Evolutionary conservation across 2,113 vertebrate genomes (phyloP).

Genomic region (Delphinapterus leucas): DNA sequence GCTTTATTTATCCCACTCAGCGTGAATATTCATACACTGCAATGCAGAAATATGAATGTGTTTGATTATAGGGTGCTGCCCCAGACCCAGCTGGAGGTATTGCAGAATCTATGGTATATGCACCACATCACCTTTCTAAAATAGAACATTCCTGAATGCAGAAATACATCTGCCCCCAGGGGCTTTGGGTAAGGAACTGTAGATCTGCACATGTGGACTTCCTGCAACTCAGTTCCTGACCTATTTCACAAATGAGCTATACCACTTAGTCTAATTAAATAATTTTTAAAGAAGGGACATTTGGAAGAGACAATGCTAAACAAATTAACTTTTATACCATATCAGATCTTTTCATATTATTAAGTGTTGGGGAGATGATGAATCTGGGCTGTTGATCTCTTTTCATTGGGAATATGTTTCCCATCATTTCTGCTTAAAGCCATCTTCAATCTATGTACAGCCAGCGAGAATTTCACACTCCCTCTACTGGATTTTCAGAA

Average conservation of each 20-base stretch:
- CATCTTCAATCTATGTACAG: not conserved
- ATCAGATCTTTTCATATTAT: not conserved
- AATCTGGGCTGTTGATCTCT: not conserved
- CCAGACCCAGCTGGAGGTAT: conserved; percentile 51
- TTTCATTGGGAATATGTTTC: not conserved
- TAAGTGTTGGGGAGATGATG: conserved; percentile 7
- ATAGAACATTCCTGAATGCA: conserved; percentile 25
- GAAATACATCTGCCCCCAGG: not conserved
- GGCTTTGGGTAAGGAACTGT: not conserved
- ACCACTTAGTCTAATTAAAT: conserved; percentile 23
- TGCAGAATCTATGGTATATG: conserved; percentile 12
- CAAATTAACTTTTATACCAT: not conserved
- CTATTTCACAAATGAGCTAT: not conserved
- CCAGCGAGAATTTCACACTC: not conserved
- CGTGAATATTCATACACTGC: conserved; percentile 66
- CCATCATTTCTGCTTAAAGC: not conserved
- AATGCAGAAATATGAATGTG: conserved; percentile 54
- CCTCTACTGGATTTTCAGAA: conserved; percentile 20
- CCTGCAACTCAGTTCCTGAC: not conserved
- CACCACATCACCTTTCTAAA: conserved; percentile 58
- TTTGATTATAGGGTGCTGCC: conserved; percentile 61
- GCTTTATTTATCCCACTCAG: conserved; percentile 54
- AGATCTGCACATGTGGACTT: not conserved
- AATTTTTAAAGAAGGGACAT: conserved; percentile 33
- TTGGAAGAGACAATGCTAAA: not conserved